Conservation (phyloP, 1,140 invertebrate species). For the Neomicropteryx cornuta region DNA sequence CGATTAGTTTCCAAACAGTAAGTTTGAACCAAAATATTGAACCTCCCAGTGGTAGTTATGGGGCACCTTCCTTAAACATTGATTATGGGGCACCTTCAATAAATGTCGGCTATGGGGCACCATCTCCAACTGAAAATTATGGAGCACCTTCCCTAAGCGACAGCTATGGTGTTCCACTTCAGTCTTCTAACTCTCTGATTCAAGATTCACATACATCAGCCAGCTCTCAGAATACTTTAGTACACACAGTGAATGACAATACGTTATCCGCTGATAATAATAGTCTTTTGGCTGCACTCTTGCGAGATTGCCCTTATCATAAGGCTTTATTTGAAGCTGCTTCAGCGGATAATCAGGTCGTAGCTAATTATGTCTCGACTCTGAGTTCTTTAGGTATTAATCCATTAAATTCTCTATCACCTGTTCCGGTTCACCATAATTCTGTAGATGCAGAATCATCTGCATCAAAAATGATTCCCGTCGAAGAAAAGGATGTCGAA, state of each 20-base stretch:
- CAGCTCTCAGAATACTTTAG: neutral
- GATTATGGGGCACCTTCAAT: too few relatives aligned
- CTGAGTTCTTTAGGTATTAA: constrained; percentile 25
- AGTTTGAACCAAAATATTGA: too few relatives aligned
- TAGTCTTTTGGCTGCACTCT: constrained; percentile 32
- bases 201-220: constrained; percentile 7
- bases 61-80: too few relatives aligned
- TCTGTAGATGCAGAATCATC: too few relatives aligned
- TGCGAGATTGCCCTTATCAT: constrained; percentile 40
- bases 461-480: too few relatives aligned
- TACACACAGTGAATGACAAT: constrained; percentile 21
- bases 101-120: too few relatives aligned
- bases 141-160: too few relatives aligned
- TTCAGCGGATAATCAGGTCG: constrained; percentile 28
- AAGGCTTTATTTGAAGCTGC: constrained; percentile 38
- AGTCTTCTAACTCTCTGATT: too few relatives aligned
- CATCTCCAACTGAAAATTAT: too few relatives aligned
- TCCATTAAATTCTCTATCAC: constrained; percentile 8
- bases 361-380: constrained; percentile 30
- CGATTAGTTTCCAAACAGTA: constrained; percentile 26
- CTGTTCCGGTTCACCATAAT: too few relatives aligned
- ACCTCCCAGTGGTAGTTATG: too few relatives aligned
- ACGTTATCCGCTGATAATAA: constrained; percentile 35
- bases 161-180: too few relatives aligned
- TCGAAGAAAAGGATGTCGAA: constrained; percentile 18